phyloP scores from a whole-genome alignment of 2,113 vertebrate genomes.

The Leucopsar rothschildi region DNA sequence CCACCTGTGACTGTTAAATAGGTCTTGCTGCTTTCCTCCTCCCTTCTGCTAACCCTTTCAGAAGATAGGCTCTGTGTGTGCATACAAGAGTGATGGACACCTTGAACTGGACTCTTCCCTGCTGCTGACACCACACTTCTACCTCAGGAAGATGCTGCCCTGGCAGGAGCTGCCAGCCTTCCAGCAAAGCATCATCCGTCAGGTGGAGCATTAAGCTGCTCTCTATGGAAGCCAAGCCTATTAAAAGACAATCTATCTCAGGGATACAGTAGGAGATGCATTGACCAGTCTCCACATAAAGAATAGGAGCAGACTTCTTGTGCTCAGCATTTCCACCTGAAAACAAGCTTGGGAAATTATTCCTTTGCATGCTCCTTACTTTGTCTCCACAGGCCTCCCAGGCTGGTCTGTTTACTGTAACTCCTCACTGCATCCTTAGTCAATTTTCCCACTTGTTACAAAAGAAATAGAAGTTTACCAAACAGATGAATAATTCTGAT shows the following conservation, averaged over 20 bases:
- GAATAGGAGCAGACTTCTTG: conserved; percentile 11
- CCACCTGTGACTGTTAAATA: not conserved
- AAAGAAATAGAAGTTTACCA: conserved; percentile 62
- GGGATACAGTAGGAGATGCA: not conserved
- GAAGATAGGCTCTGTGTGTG: not conserved
- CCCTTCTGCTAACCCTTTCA: not conserved
- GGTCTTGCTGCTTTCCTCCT: not conserved
- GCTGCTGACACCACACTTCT: conserved; percentile 48
- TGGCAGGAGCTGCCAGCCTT: conserved; percentile 44
- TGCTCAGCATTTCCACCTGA: conserved; percentile 55
- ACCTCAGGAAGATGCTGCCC: conserved; percentile 20
- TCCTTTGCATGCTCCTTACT: not conserved
- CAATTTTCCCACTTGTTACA: conserved; percentile 48
- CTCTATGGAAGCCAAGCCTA: conserved; percentile 25
- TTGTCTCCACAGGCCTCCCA: not conserved
- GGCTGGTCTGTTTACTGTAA: conserved; percentile 39
- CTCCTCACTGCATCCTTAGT: not conserved
- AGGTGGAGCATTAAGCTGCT: conserved; percentile 48
- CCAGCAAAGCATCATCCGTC: not conserved
- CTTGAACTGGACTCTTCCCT: not conserved
- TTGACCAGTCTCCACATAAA: conserved; percentile 30
- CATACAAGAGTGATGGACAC: not conserved
- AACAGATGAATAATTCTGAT: conserved; percentile 63
- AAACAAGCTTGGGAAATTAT: conserved; percentile 50
- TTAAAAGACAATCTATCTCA: conserved; percentile 61